Percentiles rank a stretch among this genome's conserved stretches.
These are phyloP conservation scores for Busseola fusca DNA, from an alignment of 2,888 invertebrate species.

Conservation along the genomic window DNA sequence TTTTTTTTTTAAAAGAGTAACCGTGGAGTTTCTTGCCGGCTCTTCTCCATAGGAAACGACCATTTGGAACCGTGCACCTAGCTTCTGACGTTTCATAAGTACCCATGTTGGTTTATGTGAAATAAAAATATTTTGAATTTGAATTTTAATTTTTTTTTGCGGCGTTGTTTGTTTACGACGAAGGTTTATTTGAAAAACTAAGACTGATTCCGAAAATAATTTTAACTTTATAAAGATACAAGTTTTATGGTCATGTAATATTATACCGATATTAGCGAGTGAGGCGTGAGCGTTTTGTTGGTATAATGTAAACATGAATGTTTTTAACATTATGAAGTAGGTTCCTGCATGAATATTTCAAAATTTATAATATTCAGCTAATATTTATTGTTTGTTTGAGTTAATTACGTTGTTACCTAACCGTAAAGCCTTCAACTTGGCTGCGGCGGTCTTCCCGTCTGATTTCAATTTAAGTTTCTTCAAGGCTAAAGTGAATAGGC, in stretches of 20 bases:
- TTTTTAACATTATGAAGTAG: background rate
- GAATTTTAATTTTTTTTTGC: no score
- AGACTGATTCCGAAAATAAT: constrained; percentile 1
- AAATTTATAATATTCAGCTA: background rate
- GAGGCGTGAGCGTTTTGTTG: background rate
- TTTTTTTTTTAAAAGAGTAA: no score
- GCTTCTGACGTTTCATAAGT: no score
- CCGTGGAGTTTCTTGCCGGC: no score
- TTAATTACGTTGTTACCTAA: constrained; percentile 9
- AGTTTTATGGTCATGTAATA: background rate
- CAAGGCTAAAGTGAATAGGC: no score
- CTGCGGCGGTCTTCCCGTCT: no score
- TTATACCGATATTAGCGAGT: background rate
- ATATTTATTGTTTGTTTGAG: constrained; percentile 12
- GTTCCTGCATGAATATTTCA: background rate
- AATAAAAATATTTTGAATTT: no score
- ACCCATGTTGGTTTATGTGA: no score
- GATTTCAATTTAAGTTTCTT: no score
- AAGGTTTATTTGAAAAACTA: background rate
- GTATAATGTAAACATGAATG: constrained; percentile 6
- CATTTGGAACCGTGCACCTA: no score
- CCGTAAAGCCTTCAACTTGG: background rate
- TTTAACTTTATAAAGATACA: constrained; percentile 6
- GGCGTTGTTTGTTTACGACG: background rate
- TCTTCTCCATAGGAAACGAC: no score